Conservation (phyloP, 2,888 invertebrate genomes). For the Platycnemis pennipes region DNA sequence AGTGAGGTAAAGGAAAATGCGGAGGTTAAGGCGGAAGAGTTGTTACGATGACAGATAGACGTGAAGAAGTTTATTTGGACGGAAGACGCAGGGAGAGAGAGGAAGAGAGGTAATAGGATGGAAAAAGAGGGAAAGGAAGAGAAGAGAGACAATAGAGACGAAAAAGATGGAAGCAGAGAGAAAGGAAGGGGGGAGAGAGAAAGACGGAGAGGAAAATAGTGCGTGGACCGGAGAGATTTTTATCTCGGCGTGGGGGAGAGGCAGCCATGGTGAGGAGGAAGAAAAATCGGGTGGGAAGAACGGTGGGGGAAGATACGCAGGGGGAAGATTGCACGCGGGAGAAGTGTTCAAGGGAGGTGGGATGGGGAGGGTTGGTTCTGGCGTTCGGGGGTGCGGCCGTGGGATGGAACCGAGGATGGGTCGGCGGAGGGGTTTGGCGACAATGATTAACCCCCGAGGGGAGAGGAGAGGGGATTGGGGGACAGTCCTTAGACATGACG, state of each 20-base stretch:
- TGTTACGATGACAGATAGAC: neutral
- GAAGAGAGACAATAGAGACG: neutral
- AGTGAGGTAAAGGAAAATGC: neutral
- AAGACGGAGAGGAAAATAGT: slow-evolving; percentile 28
- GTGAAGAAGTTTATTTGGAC: neutral
- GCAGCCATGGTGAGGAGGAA: neutral
- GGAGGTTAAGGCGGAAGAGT: neutral
- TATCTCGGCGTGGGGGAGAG: neutral
- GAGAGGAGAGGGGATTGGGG: neutral
- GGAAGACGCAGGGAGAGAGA: neutral
- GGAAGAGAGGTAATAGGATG: neutral
- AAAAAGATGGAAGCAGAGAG: neutral
- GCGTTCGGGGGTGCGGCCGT: neutral
- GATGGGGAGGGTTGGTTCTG: neutral
- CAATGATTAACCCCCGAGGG: slow-evolving; percentile 62
- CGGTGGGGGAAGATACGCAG: neutral
- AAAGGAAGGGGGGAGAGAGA: neutral
- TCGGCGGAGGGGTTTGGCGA: slow-evolving; percentile 26
- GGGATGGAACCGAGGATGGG: neutral
- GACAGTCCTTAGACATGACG: slow-evolving; percentile 55
- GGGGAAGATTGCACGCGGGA: neutral
- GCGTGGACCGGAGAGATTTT: slow-evolving; percentile 11
- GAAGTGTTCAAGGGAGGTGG: neutral
- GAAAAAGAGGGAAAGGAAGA: neutral
- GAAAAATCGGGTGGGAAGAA: neutral